A percentile compares a stretch with the other conserved stretches of the same genome.
Evolutionary conservation across 2,797 vertebrate genomes (phyloP).

Genomic region (Vultur gryphus): DNA sequence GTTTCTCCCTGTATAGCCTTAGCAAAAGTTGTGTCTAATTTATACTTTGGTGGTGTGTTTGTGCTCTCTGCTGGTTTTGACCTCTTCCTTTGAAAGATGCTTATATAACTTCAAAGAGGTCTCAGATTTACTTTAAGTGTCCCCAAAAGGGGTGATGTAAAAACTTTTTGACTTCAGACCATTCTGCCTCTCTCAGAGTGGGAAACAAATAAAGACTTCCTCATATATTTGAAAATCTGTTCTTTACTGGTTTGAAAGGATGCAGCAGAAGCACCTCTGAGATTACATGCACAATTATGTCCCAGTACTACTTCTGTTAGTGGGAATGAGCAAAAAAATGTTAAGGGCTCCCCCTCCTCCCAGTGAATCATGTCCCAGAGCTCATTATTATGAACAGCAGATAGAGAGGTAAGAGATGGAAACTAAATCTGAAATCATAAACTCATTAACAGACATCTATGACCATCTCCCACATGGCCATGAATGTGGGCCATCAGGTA

Average conservation of each 20-base stretch:
- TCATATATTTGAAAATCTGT: background rate
- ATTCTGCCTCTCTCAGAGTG: background rate
- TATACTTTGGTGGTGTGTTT: background rate
- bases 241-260: background rate
- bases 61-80: slow-evolving; percentile 6
- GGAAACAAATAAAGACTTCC: background rate
- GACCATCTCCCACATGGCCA: slow-evolving; percentile 31
- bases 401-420: slow-evolving; percentile 67
- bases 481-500: slow-evolving; percentile 64
- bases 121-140: slow-evolving; percentile 20
- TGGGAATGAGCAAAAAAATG: slow-evolving; percentile 41
- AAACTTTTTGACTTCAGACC: slow-evolving; percentile 37
- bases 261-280: slow-evolving; percentile 11
- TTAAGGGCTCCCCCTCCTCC: slow-evolving; percentile 30
- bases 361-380: slow-evolving; percentile 56
- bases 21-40: slow-evolving; percentile 8
- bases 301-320: slow-evolving; percentile 51
- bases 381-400: slow-evolving; percentile 63
- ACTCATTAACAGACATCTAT: slow-evolving; percentile 59
- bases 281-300: slow-evolving; percentile 22
- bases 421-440: slow-evolving; percentile 66
- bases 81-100: slow-evolving; percentile 23
- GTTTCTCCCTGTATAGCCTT: background rate
- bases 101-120: slow-evolving; percentile 18
- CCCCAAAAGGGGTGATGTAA: background rate